Evolutionary conservation across 2,113 vertebrate species (phyloP), one percentile per base, ranked within the genome.

Genomic region (Triplophysa dalaica): DNA sequence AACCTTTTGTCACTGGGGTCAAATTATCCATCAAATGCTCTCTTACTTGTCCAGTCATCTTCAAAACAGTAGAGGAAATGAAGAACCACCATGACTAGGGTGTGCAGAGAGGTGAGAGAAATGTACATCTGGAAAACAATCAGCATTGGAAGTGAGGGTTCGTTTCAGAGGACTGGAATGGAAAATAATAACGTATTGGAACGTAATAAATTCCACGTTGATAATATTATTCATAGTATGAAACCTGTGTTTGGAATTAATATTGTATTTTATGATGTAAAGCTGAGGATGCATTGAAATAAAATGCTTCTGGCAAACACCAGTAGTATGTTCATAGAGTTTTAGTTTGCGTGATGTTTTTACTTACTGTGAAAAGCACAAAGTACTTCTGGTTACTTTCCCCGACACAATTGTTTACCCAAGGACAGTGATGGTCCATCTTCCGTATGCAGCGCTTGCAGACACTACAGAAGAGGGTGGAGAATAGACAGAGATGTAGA

Each of bases 371-470:
- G 92, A 99, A 99, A 89, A 99, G 95, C 88, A 99, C 98, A 91
- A 99, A 99, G 90, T 97, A 99, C 91, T 98, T 99, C 93, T 99
- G 98, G 94, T 99, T 99, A 90, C 92, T 99, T 90, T 99, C 97
- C 78, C 98, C 98, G 13, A 99, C 98, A 81, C 97, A 99, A 93
- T 99, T 99, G 84, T 99, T 99, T 87, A 99, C 96, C 98, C 98
- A 99, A 0, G 98, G 98, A 82, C 98, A 99, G 90, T 99, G 98
- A 89, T 99, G 98, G 90, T 99, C 98, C 98, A 99, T 99, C 91
- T 99, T 99, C 43, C 96, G 92, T 87, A 99, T 98, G 88, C 98
- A 99, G 82, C 98, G 93, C 88, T 99, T 98, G 83, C 98, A 99
- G 78, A 99, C 96, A 85, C 98, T 99, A 89, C 6, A 79, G 86